A percentile compares a stretch with the other conserved stretches of the same genome.
These are phyloP conservation scores for Galeopsomyia nigrocyanea DNA, from an alignment of 2,888 invertebrate genomes.

Conservation along the genomic window DNA sequence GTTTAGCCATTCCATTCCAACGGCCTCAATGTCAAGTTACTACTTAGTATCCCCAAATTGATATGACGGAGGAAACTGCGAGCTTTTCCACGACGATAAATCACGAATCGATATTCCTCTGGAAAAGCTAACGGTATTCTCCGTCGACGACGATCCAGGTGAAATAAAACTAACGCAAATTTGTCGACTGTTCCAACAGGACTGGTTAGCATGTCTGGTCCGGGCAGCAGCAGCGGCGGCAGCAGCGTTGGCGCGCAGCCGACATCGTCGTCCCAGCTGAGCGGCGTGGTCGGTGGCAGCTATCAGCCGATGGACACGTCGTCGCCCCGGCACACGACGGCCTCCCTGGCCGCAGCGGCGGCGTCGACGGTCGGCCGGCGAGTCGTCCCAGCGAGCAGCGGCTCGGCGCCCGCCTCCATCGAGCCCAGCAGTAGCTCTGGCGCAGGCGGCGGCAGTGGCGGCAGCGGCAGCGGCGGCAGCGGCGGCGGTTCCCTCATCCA, in stretches of 20 bases:
- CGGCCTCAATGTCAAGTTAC: constrained; percentile 30
- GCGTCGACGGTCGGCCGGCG: constrained; percentile 58
- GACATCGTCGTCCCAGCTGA: constrained; percentile 39
- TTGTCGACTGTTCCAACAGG: constrained; percentile 53
- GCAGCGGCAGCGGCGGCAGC: constrained; percentile 35
- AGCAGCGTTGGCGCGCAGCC: constrained; percentile 10
- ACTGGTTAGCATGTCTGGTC: constrained; percentile 68
- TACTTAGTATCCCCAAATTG: constrained; percentile 23
- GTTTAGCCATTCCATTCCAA: constrained; percentile 29
- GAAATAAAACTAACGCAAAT: not conserved
- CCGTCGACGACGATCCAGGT: not conserved
- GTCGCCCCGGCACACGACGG: constrained; percentile 70
- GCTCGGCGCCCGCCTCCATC: constrained; percentile 48
- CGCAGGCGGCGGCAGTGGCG: constrained; percentile 51
- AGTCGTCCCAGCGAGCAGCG: constrained; percentile 52
- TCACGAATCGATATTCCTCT: not conserved
- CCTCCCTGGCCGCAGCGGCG: constrained; percentile 62
- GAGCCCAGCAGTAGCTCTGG: constrained; percentile 57
- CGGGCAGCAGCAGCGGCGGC: constrained; percentile 64
- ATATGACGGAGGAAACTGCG: constrained; percentile 17
- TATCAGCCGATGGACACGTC: constrained; percentile 83
- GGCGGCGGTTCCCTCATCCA: constrained; percentile 64
- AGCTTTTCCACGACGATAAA: not conserved
- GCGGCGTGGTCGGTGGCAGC: constrained; percentile 57
- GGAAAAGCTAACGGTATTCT: constrained; percentile 1